A percentile compares a stretch with the other conserved stretches of the same genome.
phyloP scores from a whole-genome alignment of 2,797 vertebrate species.

The Epinephelus coioides region DNA sequence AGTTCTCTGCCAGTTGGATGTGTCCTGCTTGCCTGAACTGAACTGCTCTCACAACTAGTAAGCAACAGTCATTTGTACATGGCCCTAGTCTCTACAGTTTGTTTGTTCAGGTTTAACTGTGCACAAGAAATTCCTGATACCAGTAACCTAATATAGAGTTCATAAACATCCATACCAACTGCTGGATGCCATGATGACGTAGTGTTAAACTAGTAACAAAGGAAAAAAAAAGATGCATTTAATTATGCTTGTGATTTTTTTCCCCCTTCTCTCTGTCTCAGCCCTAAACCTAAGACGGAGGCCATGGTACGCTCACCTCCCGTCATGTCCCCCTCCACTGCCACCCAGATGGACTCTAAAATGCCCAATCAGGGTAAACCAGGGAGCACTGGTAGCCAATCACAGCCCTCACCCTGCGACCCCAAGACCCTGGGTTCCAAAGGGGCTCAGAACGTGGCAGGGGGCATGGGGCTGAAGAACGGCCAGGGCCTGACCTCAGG shows the following conservation, averaged over 20 bases:
- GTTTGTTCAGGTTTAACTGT: constrained; percentile 35
- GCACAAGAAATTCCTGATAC: constrained; percentile 21
- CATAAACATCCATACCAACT: constrained; percentile 26
- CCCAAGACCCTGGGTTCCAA: constrained; percentile 93
- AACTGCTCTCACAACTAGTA: constrained; percentile 64
- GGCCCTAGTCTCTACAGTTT: constrained; percentile 44
- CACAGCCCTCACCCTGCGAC: constrained; percentile 97
- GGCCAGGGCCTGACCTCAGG: constrained; percentile 92
- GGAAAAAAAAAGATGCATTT: neutral
- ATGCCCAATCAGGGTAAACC: constrained; percentile 99
- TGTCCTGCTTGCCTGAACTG: constrained; percentile 72
- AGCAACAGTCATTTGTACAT: constrained; percentile 60
- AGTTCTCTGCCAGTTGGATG: constrained; percentile 77
- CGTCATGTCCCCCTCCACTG: constrained; percentile 99
- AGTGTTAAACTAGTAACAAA: constrained; percentile 25
- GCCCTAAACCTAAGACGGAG: constrained; percentile 99
- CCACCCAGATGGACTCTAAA: constrained; percentile 99
- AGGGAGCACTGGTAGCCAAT: constrained; percentile 96
- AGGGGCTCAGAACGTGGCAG: constrained; percentile 92
- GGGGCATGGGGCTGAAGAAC: constrained; percentile 98
- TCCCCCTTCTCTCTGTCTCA: constrained; percentile 68
- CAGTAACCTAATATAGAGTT: constrained; percentile 21
- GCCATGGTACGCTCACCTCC: constrained; percentile 99
- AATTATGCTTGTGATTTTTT: neutral
- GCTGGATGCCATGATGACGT: constrained; percentile 21